Percentiles rank a stretch among this genome's conserved stretches.
phyloP scores from a whole-genome alignment of 2,888 invertebrate species.

The Junonia oenone region DNA sequence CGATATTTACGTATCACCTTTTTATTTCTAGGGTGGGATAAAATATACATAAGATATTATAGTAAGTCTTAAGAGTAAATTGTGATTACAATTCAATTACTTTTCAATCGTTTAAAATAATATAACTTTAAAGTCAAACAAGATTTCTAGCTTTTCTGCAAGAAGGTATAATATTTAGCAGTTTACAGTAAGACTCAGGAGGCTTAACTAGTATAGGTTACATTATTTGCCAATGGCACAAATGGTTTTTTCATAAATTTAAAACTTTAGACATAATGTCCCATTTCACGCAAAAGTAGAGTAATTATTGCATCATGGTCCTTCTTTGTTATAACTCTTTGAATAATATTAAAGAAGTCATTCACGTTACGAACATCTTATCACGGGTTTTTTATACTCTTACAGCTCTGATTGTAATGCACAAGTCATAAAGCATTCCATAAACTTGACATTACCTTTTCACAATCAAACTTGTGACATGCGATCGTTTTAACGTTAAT shows the following conservation, averaged over 20 bases:
- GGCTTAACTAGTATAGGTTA: constrained; percentile 6
- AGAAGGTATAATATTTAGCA: constrained; percentile 2
- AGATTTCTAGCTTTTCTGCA: constrained; percentile 4
- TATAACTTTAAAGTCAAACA: not conserved
- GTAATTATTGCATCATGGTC: constrained; percentile 14
- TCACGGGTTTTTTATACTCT: no score
- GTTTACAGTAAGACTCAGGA: constrained; percentile 6
- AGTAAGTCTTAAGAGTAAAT: not conserved
- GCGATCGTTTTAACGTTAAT: no score
- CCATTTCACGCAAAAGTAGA: not conserved
- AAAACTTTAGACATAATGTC: not conserved
- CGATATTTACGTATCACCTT: not conserved
- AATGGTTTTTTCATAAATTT: not conserved
- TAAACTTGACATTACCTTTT: not conserved
- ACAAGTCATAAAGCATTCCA: not conserved
- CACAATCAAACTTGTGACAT: not conserved
- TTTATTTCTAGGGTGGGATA: constrained; percentile 8
- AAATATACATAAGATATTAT: not conserved
- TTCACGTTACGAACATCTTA: not conserved
- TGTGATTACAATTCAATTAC: not conserved
- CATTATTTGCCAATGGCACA: not conserved
- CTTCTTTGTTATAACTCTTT: not conserved
- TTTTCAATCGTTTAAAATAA: not conserved
- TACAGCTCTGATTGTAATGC: no score
- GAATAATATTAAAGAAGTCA: not conserved